Evolutionary conservation across 2,888 invertebrate genomes (phyloP).

Genomic region (Chromoteleia sp.): DNA sequence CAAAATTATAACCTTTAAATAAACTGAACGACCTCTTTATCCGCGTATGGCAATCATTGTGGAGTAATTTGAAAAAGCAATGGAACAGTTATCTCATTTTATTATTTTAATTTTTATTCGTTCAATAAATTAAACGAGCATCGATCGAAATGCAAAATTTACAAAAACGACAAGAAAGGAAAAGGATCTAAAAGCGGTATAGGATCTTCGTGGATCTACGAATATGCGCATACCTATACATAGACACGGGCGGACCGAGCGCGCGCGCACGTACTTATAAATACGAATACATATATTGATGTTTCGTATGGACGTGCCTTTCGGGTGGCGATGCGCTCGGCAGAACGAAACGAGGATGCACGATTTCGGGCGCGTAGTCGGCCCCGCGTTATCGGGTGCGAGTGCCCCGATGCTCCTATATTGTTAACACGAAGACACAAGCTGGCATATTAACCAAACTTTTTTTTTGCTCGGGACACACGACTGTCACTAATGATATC

Average conservation of each 20-base stretch:
- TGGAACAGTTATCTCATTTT: neutral
- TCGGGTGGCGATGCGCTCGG: constrained; percentile 1
- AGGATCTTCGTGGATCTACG: constrained; percentile 51
- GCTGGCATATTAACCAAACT: constrained; percentile 85
- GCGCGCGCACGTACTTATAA: constrained; percentile 68
- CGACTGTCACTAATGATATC: constrained; percentile 56
- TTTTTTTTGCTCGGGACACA: constrained; percentile 72
- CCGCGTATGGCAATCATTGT: no score
- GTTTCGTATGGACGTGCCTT: constrained; percentile 38
- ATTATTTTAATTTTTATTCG: no score
- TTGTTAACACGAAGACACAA: constrained; percentile 77
- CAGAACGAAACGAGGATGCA: neutral
- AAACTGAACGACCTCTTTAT: no score
- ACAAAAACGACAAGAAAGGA: neutral
- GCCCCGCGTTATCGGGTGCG: neutral
- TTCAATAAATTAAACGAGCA: neutral
- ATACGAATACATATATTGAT: constrained; percentile 54
- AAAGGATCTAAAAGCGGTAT: constrained; percentile 50
- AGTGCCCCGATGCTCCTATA: constrained; percentile 1
- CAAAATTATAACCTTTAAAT: constrained; percentile 26
- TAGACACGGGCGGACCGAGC: constrained; percentile 39
- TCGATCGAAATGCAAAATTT: neutral
- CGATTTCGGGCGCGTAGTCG: neutral
- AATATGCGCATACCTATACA: constrained; percentile 56
- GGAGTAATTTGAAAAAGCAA: no score